phyloP scores from a whole-genome alignment of 2,888 invertebrate genomes.

The Tuberolachnus salignus region DNA sequence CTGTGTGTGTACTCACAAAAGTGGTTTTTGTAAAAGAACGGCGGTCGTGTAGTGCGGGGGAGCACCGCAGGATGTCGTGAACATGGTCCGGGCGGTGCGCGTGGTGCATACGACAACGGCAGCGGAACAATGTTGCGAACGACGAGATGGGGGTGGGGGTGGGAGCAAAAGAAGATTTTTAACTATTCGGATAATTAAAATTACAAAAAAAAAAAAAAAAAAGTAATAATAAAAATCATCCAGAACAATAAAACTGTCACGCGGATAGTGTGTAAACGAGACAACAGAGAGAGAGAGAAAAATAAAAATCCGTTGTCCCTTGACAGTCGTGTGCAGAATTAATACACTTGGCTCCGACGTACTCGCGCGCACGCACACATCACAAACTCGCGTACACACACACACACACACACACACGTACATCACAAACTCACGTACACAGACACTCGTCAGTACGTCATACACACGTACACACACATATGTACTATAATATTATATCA shows the following conservation, averaged over 20 bases:
- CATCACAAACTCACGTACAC: not conserved
- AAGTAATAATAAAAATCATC: not conserved
- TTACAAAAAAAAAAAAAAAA: not conserved
- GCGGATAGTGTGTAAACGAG: slow-evolving; percentile 35
- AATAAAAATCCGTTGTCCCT: not conserved
- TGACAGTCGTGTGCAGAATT: slow-evolving; percentile 40
- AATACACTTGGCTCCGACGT: slow-evolving; percentile 29
- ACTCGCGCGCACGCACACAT: not conserved
- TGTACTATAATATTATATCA: not conserved
- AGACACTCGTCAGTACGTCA: not conserved
- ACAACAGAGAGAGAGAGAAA: not conserved
- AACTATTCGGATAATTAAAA: slow-evolving; percentile 32
- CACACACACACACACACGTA: too few relatives aligned
- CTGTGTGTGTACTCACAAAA: too few relatives aligned
- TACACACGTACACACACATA: not conserved
- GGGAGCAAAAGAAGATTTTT: not conserved
- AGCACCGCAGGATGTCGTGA: slow-evolving; percentile 15
- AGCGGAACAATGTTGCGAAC: not conserved
- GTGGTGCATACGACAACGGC: not conserved
- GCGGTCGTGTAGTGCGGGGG: not conserved
- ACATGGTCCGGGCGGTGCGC: not conserved
- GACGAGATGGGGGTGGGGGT: not conserved
- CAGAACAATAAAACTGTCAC: slow-evolving; percentile 46
- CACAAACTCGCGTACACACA: not conserved
- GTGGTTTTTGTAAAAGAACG: too few relatives aligned